Evolutionary conservation across 2,888 invertebrate genomes (phyloP).

Genomic region (Brassicogethes aeneus): DNA sequence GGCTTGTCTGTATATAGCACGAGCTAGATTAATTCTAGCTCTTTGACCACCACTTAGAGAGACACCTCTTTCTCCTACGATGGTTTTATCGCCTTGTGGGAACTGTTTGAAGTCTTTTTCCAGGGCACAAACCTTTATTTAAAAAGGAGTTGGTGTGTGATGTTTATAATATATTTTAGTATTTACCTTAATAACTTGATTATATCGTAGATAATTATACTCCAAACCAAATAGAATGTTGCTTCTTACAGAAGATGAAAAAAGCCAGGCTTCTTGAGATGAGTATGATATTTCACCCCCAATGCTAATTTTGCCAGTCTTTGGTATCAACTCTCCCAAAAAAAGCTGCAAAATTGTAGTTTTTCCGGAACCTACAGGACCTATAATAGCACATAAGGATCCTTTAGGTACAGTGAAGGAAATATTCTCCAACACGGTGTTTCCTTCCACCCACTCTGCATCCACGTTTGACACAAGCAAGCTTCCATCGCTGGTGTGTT

Average conservation of each 20-base stretch:
- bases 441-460: neutral
- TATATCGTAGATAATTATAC: conserved; percentile 49
- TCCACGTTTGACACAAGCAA: neutral
- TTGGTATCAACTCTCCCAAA: conserved; percentile 51
- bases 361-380: conserved; percentile 50
- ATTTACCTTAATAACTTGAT: conserved; percentile 40
- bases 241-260: conserved; percentile 61
- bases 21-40: conserved; percentile 57
- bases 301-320: conserved; percentile 50
- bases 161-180: too few species aligned
- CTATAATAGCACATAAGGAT: conserved; percentile 43
- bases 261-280: conserved; percentile 75
- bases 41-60: conserved; percentile 72
- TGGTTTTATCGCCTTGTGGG: conserved; percentile 56
- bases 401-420: conserved; percentile 22
- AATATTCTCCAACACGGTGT: conserved; percentile 20
- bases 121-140: conserved; percentile 48
- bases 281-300: conserved; percentile 60
- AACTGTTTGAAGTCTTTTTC: conserved; percentile 62
- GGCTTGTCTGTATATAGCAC: conserved; percentile 57
- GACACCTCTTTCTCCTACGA: conserved; percentile 67
- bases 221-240: conserved; percentile 72
- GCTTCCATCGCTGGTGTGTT: neutral
- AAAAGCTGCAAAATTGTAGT: conserved; percentile 60
- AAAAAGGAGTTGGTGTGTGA: neutral